Base-by-base conservation (phyloP, 2,113 vertebrate genomes). In the Ptilorrhoa leucosticta region DNA sequence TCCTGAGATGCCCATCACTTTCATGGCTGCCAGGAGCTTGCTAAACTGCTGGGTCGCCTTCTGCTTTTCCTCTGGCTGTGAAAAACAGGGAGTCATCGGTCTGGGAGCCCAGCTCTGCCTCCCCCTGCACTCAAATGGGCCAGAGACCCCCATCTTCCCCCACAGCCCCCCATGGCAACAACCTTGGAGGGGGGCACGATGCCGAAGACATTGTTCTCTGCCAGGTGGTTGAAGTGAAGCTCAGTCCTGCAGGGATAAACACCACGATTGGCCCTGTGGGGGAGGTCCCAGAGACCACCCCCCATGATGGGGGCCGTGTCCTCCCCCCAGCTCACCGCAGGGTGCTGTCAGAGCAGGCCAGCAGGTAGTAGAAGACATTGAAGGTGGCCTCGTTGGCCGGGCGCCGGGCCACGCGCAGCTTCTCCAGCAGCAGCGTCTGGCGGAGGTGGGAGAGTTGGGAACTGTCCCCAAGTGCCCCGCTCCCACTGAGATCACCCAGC, bases 1-100 rank as follows among this genome's bases (percentile, higher is more conserved):
- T 0, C 95, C 24, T 10, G 99, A 98, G 95, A 99, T 98, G 65
- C 99, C 99, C 95, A 99, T 98, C 70, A 99, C 98, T 95, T 99
- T 99, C 99, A 99, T 99, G 93, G 99, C 99, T 1, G 99, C 98
- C 98, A 99, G 99, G 15, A 99, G 98, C 96, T 99, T 99, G 73
- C 98, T 98, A 96, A 99, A 99, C 97, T 99, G 99, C 96, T 99
- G 99, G 1, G 97, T 96, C 0, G 99, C 98, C 95, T 99, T 98
- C 98, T 99, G 99, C 91, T 99, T 99, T 90, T 99, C 99, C 68
- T 99, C 99, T 0, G 98, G 95, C 99, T 99, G 93, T 13, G 10
- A 42, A 70, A 56, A 91, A 45, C 30, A 73, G 68, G 54, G 22
- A 88, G 3, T 11, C 21, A 6, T 76, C 0, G 0, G 45, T 27